Percentiles rank a stretch among this genome's conserved stretches.
Evolutionary conservation across 2,888 invertebrate species (phyloP).

Genomic region (Heliothis peltigera): DNA sequence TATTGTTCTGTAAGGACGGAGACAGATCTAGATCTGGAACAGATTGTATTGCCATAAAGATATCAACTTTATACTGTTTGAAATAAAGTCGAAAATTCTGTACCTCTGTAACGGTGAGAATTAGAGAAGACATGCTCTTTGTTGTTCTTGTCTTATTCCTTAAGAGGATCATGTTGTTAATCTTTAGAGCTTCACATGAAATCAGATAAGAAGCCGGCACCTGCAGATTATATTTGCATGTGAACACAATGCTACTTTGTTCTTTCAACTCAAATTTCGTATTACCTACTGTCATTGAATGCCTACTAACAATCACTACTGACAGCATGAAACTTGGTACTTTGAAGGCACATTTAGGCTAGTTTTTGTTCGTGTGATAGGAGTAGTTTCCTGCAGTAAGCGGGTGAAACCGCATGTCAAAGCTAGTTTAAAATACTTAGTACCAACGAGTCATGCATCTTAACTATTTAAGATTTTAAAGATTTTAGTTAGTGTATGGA

Average conservation of each 20-base stretch:
- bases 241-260: neutral
- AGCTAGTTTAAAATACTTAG: too few relatives aligned
- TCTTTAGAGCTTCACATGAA: neutral
- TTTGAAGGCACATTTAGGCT: too few relatives aligned
- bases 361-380: too few relatives aligned
- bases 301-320: too few relatives aligned
- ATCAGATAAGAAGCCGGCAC: neutral
- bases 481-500: slow-evolving; percentile 23
- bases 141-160: neutral
- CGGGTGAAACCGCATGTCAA: too few relatives aligned
- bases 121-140: neutral
- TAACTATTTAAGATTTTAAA: neutral
- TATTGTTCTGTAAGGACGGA: slow-evolving; percentile 4
- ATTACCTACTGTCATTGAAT: neutral
- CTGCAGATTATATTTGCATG: neutral
- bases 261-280: neutral
- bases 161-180: slow-evolving; percentile 2
- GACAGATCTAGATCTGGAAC: slow-evolving; percentile 1
- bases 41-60: neutral
- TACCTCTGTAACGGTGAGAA: neutral
- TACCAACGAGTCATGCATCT: too few relatives aligned
- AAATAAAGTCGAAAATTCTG: neutral
- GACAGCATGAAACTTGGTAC: too few relatives aligned
- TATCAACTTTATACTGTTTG: neutral
- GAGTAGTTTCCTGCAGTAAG: too few relatives aligned